These are phyloP conservation scores for Drosophila ananassae DNA, from an alignment of 1,140 invertebrate genomes.

Conservation along the genomic window DNA sequence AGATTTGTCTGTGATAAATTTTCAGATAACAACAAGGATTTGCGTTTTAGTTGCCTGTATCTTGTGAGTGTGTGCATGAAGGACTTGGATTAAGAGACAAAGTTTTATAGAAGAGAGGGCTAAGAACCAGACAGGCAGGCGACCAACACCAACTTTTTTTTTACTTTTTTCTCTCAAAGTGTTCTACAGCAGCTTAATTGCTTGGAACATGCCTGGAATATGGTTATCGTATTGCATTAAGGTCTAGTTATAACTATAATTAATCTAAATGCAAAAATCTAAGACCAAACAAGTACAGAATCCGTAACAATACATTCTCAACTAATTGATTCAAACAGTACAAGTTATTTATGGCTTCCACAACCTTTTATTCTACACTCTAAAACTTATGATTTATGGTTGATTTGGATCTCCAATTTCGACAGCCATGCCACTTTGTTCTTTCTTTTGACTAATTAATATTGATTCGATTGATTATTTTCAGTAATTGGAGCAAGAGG, in stretches of 20 bases:
- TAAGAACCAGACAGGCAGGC: constrained; percentile 54
- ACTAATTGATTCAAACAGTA: not conserved
- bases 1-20: constrained; percentile 84
- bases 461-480: constrained; percentile 25
- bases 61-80: constrained; percentile 21
- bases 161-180: constrained; percentile 38
- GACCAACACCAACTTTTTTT: constrained; percentile 72
- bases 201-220: constrained; percentile 63
- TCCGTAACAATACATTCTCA: not conserved
- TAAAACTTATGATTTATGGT: constrained; percentile 36
- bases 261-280: constrained; percentile 47
- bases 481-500: constrained; percentile 12
- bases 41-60: constrained; percentile 73
- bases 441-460: constrained; percentile 49
- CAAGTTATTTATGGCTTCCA: not conserved
- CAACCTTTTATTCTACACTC: not conserved
- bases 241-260: constrained; percentile 19
- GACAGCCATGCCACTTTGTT: constrained; percentile 21
- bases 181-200: constrained; percentile 49
- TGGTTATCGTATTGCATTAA: constrained; percentile 32
- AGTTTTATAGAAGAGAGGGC: constrained; percentile 22
- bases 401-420: constrained; percentile 9
- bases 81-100: constrained; percentile 48
- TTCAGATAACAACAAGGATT: constrained; percentile 81
- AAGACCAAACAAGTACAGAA: not conserved